A percentile compares a stretch with the other conserved stretches of the same genome.
phyloP scores from a whole-genome alignment of 2,113 vertebrate species.

The Numenius arquata region DNA sequence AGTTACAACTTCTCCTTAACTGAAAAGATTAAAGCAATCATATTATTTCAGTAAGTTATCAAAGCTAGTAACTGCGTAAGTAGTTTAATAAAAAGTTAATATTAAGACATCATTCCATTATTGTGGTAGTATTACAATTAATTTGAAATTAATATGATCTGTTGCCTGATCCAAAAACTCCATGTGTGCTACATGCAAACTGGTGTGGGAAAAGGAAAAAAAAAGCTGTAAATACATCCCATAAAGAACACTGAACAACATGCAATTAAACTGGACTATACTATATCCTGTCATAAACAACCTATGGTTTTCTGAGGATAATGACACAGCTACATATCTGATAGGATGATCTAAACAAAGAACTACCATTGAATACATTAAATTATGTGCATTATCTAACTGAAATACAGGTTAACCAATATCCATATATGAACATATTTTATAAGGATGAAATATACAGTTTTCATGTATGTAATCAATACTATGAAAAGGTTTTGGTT shows the following conservation, averaged over 20 bases:
- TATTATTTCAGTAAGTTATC: slow-evolving; percentile 27
- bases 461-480: background rate
- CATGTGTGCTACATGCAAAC: background rate
- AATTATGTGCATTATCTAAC: background rate
- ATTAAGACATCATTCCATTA: slow-evolving; percentile 48
- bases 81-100: slow-evolving; percentile 55
- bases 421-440: background rate
- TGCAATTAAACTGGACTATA: background rate
- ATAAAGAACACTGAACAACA: background rate
- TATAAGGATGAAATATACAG: background rate
- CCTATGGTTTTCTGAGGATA: background rate
- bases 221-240: background rate
- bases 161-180: background rate
- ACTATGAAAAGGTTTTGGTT: background rate
- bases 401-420: background rate
- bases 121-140: slow-evolving; percentile 45
- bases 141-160: background rate
- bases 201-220: background rate
- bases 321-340: background rate
- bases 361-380: background rate
- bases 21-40: slow-evolving; percentile 32
- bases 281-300: background rate
- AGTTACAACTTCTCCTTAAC: slow-evolving; percentile 9
- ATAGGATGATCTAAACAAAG: background rate
- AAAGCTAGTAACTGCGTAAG: slow-evolving; percentile 56